A percentile compares a stretch with the other conserved stretches of the same genome.
These are phyloP conservation scores for Phymatocera aterrima DNA, from an alignment of 2,888 invertebrate species.

Conservation along the genomic window DNA sequence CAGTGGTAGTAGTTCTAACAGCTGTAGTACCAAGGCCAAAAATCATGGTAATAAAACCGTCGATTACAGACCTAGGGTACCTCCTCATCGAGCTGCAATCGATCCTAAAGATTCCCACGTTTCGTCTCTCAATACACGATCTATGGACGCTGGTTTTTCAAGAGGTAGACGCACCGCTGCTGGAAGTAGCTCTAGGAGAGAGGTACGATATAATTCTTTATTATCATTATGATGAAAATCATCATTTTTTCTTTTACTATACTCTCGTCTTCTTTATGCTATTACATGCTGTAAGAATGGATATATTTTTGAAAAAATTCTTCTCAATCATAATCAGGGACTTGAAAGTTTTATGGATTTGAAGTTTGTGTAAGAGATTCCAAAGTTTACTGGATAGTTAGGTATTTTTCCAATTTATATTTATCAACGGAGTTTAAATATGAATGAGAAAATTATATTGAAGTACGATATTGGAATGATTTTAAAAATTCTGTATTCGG, in stretches of 20 bases:
- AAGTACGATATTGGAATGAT: no score
- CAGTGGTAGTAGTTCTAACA: conserved; percentile 44
- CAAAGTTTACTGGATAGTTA: no score
- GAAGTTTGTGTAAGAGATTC: no score
- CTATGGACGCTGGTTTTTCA: conserved; percentile 88
- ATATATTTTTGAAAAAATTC: no score
- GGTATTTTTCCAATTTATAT: no score
- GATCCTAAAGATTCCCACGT: conserved; percentile 73
- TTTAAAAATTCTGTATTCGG: no score
- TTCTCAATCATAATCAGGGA: no score
- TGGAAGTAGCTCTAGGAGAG: conserved; percentile 71
- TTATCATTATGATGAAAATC: neutral
- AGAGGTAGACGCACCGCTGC: conserved; percentile 69
- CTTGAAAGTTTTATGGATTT: no score
- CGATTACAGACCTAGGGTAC: conserved; percentile 79
- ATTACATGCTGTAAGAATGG: neutral
- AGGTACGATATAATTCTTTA: conserved; percentile 63
- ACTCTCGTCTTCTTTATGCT: neutral
- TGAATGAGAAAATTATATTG: no score
- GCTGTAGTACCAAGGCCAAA: conserved; percentile 57
- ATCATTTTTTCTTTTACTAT: neutral
- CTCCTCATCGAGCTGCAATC: conserved; percentile 82
- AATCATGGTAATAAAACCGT: conserved; percentile 67
- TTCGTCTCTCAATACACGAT: conserved; percentile 86
- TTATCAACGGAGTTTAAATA: no score